Base-by-base conservation (phyloP, 2,797 vertebrate genomes). In the Etheostoma perlongum region DNA sequence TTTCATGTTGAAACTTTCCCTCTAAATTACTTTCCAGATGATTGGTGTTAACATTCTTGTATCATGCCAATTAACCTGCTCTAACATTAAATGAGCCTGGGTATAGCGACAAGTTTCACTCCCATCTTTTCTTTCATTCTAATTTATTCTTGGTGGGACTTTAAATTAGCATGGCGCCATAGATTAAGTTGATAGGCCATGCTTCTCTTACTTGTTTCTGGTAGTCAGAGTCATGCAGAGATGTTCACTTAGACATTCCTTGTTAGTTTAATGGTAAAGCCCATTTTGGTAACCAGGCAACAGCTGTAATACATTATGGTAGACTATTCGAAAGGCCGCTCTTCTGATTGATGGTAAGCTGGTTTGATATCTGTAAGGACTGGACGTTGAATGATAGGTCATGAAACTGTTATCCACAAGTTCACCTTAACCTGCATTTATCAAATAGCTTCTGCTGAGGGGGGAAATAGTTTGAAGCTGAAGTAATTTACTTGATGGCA, bases 401-500 rank as follows among this genome's bases (percentile, higher is more conserved):
- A 55, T 55, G 36, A 81, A 72, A 73, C 6, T 0, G 2, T 84
- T 76, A 82, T 69, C 46, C 51, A 46, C 54, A 75, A 62, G 47
- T 81, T 84, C 82, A 90, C 82, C 74, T 76, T 79, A 53, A 79
- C 76, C 59, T 30, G 54, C 27, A 46, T 70, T 75, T 68, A 78
- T 87, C 65, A 83, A 77, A 75, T 6, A 52, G 53, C 54, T 61
- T 71, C 51, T 53, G 54, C 44, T n/a, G 42, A 77, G 36, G 63
- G 63, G 30, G 40, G 21, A 76, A 76, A 76, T 66, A 74, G 74
- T 81, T 79, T 84, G 30, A 82, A 78, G 67, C 44, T 72, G 46
- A 86, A 83, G 80, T 82, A 63, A 84, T 89, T 85, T 85, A 84
- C 68, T 73, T 87, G 79, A 68, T 79, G 55, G 77, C 52, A 69